Evolutionary conservation across 2,113 vertebrate genomes (phyloP), one percentile per base, ranked within the genome.

Genomic region (Callorhinus ursinus): DNA sequence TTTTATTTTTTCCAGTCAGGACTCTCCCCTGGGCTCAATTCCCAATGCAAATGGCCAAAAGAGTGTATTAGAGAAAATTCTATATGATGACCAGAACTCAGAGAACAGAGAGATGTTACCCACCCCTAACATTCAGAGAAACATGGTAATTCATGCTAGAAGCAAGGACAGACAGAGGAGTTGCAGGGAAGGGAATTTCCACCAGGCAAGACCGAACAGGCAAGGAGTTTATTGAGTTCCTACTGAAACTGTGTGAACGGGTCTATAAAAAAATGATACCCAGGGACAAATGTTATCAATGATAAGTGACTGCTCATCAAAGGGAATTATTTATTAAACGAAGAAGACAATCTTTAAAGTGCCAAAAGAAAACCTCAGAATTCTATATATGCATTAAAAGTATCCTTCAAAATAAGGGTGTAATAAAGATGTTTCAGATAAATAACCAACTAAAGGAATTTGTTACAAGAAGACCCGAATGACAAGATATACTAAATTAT

Each of bases 391-490:
- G 16, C 49, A 46, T 81, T 24, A 63, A 39, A 31, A 67, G 55
- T 39, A 59, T 57, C 59, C 2, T 72, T 94, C 26, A 87, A 90
- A 74, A 42, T 63, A 16, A 96, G 1, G 12, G 31, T 86, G 53
- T 84, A 88, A 94, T 71, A 72, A 85, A 92, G n/a, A 46, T 88
- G n/a, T 65, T 84, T 91, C 55, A 88, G 65, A 53, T 88, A 90
- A 88, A 65, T 65, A 63, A 51, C 49, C 65, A 71, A 55, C 19
- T 4, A 84, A 83, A 39, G 28, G 11, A 80, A 90, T 87, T 28
- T 53, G n/a, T 89, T 67, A 36, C 28, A 61, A 57, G 65, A 96
- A 42, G 79, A 61, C 67, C 42, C 53, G 6, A 83, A 71, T 39
- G 61, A 46, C 24, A 81, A 53, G 16, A 31, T 83, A 31, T 49